Conservation (phyloP, 2,113 vertebrate genomes). For the Typhlomys cinereus region DNA sequence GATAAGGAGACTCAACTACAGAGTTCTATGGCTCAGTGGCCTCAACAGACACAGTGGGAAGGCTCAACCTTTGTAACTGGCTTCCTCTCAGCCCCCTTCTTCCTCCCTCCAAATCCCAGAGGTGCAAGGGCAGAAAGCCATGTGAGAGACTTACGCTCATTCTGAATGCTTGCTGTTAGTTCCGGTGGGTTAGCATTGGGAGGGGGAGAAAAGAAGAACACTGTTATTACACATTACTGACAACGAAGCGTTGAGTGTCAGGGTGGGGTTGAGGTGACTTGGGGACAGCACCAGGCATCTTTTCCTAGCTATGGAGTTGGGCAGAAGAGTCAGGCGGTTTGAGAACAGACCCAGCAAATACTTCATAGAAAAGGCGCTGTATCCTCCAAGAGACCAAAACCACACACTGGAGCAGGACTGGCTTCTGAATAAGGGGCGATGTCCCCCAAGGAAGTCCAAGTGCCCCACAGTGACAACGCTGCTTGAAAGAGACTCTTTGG, state of each 20-base stretch:
- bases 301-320: background rate
- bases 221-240: conserved; percentile 59
- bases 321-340: background rate
- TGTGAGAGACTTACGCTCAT: conserved; percentile 91
- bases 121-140: background rate
- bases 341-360: background rate
- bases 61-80: background rate
- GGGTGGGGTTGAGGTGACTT: background rate
- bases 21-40: background rate
- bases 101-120: conserved; percentile 36
- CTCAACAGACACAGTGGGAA: background rate
- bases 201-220: conserved; percentile 69
- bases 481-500: background rate
- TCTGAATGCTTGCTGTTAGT: conserved; percentile 98
- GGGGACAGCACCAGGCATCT: rapidly evolving
- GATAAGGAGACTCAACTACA: background rate
- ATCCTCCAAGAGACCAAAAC: background rate
- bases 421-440: background rate
- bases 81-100: background rate
- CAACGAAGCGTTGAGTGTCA: background rate
- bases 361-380: background rate
- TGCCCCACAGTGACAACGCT: background rate
- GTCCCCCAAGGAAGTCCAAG: background rate
- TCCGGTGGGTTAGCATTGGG: conserved; percentile 83
- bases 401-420: background rate